Evolutionary conservation across 2,113 vertebrate genomes (phyloP).

Genomic region (Athene noctua): DNA sequence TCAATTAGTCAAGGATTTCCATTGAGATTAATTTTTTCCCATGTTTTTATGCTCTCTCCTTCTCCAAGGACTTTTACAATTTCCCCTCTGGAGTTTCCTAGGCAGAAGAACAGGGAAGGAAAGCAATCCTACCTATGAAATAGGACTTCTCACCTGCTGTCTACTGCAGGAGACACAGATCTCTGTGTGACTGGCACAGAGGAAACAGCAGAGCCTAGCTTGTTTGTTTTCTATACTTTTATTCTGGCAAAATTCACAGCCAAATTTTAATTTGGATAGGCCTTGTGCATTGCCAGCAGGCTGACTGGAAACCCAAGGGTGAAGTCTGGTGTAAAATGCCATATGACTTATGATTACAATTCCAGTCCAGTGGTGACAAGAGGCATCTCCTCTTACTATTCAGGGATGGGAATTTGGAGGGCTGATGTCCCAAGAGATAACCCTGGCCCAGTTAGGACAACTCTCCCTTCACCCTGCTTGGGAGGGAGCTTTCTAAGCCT

Average conservation of each 20-base stretch:
- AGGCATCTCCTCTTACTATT: background rate
- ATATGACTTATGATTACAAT: background rate
- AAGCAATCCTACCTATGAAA: background rate
- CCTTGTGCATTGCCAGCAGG: background rate
- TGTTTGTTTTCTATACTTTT: background rate
- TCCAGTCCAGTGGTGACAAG: background rate
- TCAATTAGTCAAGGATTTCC: conserved; percentile 64
- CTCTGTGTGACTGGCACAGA: background rate
- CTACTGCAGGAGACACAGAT: background rate
- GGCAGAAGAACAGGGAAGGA: background rate
- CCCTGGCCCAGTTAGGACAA: background rate
- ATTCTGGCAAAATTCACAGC: background rate
- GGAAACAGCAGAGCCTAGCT: background rate
- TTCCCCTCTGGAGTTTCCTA: background rate
- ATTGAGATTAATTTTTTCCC: conserved; percentile 62
- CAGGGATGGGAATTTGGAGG: background rate
- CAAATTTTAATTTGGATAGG: background rate
- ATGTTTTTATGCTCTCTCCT: background rate
- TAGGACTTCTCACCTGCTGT: background rate
- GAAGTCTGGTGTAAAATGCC: background rate
- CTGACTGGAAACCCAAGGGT: background rate
- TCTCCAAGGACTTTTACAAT: background rate
- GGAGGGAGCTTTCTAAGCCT: background rate
- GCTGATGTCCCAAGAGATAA: background rate
- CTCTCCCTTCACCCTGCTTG: background rate